Percentiles rank a stretch among this genome's conserved stretches.
Evolutionary conservation across 2,113 vertebrate species (phyloP).

Genomic region (Microtus pennsylvanicus): DNA sequence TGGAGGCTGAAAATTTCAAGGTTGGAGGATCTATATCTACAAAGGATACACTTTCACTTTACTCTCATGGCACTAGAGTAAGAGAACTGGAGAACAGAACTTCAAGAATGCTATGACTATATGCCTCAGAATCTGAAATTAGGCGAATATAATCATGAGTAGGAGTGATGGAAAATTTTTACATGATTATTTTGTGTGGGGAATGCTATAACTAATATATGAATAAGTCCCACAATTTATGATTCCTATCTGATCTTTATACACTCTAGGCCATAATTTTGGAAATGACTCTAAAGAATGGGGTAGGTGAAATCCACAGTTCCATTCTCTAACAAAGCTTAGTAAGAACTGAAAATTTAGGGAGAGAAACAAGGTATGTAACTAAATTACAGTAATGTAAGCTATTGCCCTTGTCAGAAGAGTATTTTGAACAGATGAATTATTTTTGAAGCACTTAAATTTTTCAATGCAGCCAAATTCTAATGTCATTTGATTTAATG

Average conservation of each 20-base stretch:
- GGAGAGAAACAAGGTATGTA: constrained; percentile 10
- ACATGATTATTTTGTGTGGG: not conserved
- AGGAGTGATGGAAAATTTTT: not conserved
- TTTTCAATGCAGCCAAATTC: not conserved
- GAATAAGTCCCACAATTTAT: constrained; percentile 31
- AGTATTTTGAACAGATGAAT: not conserved
- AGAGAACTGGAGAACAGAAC: not conserved
- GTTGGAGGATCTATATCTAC: no score
- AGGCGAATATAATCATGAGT: not conserved
- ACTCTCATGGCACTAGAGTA: not conserved
- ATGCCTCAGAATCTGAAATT: not conserved
- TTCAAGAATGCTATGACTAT: not conserved
- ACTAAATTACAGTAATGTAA: not conserved
- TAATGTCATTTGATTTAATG: not conserved
- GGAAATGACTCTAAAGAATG: not conserved
- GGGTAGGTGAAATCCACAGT: constrained; percentile 19
- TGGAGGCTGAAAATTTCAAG: not conserved
- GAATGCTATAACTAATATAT: constrained; percentile 17
- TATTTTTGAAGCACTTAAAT: not conserved
- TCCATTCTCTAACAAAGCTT: constrained; percentile 13
- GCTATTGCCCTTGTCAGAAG: not conserved
- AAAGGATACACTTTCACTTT: not conserved
- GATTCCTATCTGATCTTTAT: not conserved
- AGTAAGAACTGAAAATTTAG: not conserved
- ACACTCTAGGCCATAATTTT: not conserved